Conservation (phyloP, 2,797 vertebrate species). For the Margarornis squamiger region DNA sequence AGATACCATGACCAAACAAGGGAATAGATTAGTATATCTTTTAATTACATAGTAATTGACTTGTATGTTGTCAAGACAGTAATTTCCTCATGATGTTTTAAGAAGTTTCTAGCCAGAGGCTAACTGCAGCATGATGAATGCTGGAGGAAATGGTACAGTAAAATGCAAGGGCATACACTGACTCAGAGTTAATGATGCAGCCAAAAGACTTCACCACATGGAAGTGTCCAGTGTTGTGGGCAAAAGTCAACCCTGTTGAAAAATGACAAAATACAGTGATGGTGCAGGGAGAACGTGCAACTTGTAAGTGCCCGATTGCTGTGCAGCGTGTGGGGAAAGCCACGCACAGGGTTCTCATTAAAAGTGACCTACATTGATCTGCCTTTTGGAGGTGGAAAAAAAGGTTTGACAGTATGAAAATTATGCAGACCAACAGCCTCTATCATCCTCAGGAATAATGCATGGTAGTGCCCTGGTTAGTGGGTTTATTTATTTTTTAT, state of each 20-base stretch:
- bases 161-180: conserved; percentile 16
- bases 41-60: conserved; percentile 31
- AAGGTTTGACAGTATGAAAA: neutral
- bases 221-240: neutral
- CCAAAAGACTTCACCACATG: neutral
- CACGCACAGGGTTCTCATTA: conserved; percentile 20
- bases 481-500: neutral
- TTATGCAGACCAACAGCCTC: neutral
- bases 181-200: conserved; percentile 21
- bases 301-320: neutral
- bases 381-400: neutral
- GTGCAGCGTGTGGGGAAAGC: neutral
- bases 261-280: neutral
- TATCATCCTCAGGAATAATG: neutral
- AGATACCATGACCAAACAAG: conserved; percentile 2
- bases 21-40: neutral
- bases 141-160: conserved; percentile 10
- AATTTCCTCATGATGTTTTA: conserved; percentile 3
- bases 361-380: conserved; percentile 22
- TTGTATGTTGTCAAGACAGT: neutral
- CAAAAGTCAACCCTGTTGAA: neutral
- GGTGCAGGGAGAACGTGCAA: neutral
- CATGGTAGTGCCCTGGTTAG: neutral
- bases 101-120: conserved; percentile 39
- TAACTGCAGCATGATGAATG: neutral